These are phyloP conservation scores for Semicossyphus pulcher DNA, from an alignment of 2,113 vertebrate species.

Conservation along the genomic window DNA sequence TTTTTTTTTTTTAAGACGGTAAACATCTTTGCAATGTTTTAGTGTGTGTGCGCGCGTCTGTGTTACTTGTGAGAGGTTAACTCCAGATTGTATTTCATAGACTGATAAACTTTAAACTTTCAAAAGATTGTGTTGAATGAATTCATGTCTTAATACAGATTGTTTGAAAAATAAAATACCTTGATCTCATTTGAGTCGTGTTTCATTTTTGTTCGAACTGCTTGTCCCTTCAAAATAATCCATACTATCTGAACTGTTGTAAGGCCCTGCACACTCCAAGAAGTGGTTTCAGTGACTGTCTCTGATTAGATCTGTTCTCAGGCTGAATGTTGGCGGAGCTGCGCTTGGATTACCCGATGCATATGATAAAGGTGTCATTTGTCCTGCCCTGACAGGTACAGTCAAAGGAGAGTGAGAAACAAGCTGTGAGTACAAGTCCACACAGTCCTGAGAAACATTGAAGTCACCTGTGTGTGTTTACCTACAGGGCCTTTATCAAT, in stretches of 20 bases:
- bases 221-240: background rate
- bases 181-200: conserved; percentile 74
- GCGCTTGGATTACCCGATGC: too few species aligned
- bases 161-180: conserved; percentile 83
- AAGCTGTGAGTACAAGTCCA: background rate
- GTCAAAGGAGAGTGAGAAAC: background rate
- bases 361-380: background rate
- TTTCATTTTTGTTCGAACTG: conserved; percentile 15
- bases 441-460: background rate
- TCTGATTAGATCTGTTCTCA: background rate
- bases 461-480: background rate
- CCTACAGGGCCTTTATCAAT: background rate
- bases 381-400: background rate
- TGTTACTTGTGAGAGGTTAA: conserved; percentile 77
- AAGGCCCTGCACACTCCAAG: too few species aligned
- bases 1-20: conserved; percentile 47
- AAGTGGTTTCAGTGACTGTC: too few species aligned
- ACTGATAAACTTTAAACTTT: conserved; percentile 81
- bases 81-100: conserved; percentile 81
- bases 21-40: conserved; percentile 73
- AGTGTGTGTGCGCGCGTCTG: conserved; percentile 66
- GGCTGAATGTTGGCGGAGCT: background rate
- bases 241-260: background rate
- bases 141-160: conserved; percentile 84
- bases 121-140: conserved; percentile 83